These are phyloP conservation scores for Calameuta pallipes DNA, from an alignment of 2,888 invertebrate genomes.

Conservation along the genomic window DNA sequence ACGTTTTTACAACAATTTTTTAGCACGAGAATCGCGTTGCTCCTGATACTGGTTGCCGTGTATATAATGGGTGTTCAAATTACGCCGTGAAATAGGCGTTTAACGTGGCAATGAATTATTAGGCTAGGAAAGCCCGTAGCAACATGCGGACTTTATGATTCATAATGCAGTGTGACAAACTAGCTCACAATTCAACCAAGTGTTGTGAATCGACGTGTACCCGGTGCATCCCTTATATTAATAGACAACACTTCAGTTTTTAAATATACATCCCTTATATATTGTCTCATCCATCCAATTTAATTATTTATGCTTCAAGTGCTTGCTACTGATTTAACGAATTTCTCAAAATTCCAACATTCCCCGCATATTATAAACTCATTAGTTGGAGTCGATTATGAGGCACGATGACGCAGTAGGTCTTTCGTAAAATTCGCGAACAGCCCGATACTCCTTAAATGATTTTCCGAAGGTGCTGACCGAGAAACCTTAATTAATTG, in stretches of 20 bases:
- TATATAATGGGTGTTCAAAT: slow-evolving; percentile 41
- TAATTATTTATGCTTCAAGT: too few species aligned
- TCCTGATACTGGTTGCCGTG: neutral
- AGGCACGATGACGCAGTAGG: too few species aligned
- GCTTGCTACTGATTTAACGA: too few species aligned
- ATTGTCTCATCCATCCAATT: neutral
- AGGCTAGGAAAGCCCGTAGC: slow-evolving; percentile 26
- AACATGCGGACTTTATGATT: slow-evolving; percentile 24
- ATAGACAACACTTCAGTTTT: slow-evolving; percentile 34
- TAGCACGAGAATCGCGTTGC: too few species aligned
- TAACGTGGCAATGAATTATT: slow-evolving; percentile 46
- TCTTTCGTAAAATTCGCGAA: too few species aligned
- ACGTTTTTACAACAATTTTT: too few species aligned
- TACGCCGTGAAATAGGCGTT: slow-evolving; percentile 48
- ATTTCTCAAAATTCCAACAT: too few species aligned
- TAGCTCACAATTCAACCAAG: slow-evolving; percentile 25
- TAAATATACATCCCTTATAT: slow-evolving; percentile 24
- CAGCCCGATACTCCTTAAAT: too few species aligned
- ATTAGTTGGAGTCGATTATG: too few species aligned
- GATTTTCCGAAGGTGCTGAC: too few species aligned
- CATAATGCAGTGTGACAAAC: slow-evolving; percentile 26
- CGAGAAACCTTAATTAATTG: too few species aligned
- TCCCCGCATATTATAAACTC: too few species aligned
- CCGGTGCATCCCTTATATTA: slow-evolving; percentile 22
- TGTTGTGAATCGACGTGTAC: slow-evolving; percentile 31